A percentile compares a stretch with the other conserved stretches of the same genome.
Conservation (phyloP, 1,140 invertebrate species). For the Anagrus nilaparvatae region DNA sequence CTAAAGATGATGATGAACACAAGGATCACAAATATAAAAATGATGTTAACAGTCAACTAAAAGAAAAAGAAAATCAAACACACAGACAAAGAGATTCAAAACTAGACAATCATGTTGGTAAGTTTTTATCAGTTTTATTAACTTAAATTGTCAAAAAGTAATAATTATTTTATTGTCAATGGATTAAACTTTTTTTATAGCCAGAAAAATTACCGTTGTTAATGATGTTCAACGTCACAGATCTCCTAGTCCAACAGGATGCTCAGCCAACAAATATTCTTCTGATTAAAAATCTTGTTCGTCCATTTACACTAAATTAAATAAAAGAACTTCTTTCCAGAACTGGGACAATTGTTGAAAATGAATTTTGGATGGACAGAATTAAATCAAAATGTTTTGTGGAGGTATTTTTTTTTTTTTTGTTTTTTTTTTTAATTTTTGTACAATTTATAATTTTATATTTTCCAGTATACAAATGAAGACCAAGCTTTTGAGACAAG, state of each 20-base stretch:
- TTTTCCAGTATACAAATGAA: conserved; percentile 53
- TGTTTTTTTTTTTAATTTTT: conserved; percentile 7
- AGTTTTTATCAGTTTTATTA: too few species aligned
- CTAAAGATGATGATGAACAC: conserved; percentile 35
- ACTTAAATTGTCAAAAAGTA: too few species aligned
- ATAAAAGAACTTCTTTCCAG: conserved; percentile 81
- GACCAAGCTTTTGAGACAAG: conserved; percentile 80
- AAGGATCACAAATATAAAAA: conserved; percentile 30
- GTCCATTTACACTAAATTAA: conserved; percentile 88
- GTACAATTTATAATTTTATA: conserved; percentile 6
- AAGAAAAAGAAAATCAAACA: too few species aligned
- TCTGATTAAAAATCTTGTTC: conserved; percentile 82
- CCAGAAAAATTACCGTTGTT: conserved; percentile 63
- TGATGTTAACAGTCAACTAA: too few species aligned
- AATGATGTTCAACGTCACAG: conserved; percentile 49
- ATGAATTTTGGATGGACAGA: conserved; percentile 95
- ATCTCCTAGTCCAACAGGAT: conserved; percentile 67
- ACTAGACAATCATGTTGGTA: conserved; percentile 39
- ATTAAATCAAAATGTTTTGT: conserved; percentile 96
- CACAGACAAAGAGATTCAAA: conserved; percentile 27
- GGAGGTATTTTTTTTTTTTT: conserved; percentile 41
- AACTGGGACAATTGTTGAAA: conserved; percentile 79
- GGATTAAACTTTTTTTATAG: conserved; percentile 27
- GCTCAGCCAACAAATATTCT: conserved; percentile 69
- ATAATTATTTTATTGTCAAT: too few species aligned